Base-by-base conservation (phyloP, 2,888 invertebrate genomes). In the Lathronympha strigana region DNA sequence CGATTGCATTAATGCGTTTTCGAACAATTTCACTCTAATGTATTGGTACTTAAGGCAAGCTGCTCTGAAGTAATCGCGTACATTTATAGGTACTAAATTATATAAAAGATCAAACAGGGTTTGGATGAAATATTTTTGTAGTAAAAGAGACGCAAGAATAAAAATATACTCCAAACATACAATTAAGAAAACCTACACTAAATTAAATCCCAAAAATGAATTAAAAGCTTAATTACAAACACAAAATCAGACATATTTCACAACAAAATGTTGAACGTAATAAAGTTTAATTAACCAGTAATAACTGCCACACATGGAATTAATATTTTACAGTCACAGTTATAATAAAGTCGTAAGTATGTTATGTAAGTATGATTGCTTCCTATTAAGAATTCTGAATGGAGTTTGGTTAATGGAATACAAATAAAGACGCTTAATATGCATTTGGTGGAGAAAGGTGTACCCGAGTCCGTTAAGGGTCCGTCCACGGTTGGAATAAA, bases 391-490 rank as follows among this genome's bases (percentile, higher is more conserved):
- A 43, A 61, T 60, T 40, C 8, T 45, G 58, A 54, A 60, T 45
- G 50, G 8, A 55, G 45, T 53, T 58, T 64, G 19, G 58, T 53
- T 64, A 64, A 64, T 53, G 64, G 45, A 64, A 60, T 60, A 64
- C 51, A 58, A 53, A 64, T 64, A 58, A 60, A 45, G 51, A 53
- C n/a, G 51, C 58, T 64, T 64, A 64, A 64, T 64, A 64, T 64
- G 64, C 45, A 28, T 60, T 64, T 60, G 40, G 64, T 64, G 36
- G 64, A 60, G 19, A 58, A 40, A 25, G 17, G 58, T 60, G 25
- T 23, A 64, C 51, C 25, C 40, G 33, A 38, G 31, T 33, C 45
- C 47, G 47, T 54, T 63, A 55, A 58, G 36, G 64, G 45, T 60
- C 15, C 19, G 57, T 51, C 40, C 43, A 33, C 43, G 43, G 21